Evolutionary conservation across 2,888 invertebrate species (phyloP).

Genomic region (Hybos culiciformis): DNA sequence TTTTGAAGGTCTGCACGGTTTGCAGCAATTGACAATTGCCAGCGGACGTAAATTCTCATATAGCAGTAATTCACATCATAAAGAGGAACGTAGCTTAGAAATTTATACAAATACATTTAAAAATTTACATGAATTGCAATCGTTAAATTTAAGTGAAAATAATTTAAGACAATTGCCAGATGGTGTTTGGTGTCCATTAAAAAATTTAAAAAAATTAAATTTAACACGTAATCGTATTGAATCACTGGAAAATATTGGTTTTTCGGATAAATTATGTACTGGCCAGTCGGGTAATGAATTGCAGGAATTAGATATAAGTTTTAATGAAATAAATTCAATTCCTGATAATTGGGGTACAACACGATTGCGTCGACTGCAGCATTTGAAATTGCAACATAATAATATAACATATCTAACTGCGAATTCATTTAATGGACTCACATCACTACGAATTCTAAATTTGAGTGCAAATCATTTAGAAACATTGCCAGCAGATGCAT

Average conservation of each 20-base stretch:
- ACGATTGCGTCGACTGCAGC: conserved; percentile 61
- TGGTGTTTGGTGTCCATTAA: conserved; percentile 63
- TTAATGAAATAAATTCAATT: conserved; percentile 60
- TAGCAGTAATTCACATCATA: background rate
- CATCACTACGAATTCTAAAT: conserved; percentile 67
- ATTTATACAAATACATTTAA: conserved; percentile 55
- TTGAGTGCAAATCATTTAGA: conserved; percentile 74
- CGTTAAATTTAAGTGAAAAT: conserved; percentile 68
- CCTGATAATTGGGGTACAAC: conserved; percentile 63
- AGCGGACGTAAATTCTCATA: conserved; percentile 24
- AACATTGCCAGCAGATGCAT: conserved; percentile 65
- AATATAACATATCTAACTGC: conserved; percentile 65
- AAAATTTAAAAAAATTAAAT: conserved; percentile 69
- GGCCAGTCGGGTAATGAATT: conserved; percentile 44
- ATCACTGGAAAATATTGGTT: conserved; percentile 62
- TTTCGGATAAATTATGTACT: conserved; percentile 36
- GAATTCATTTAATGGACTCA: conserved; percentile 65
- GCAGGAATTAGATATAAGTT: conserved; percentile 64
- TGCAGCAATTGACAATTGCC: conserved; percentile 63
- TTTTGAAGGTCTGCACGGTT: conserved; percentile 64
- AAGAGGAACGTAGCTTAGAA: conserved; percentile 40
- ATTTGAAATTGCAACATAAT: conserved; percentile 70
- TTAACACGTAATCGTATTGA: conserved; percentile 71
- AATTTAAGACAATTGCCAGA: conserved; percentile 69
- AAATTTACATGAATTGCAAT: conserved; percentile 65